Percentiles rank a stretch among this genome's conserved stretches.
Conservation (phyloP, 2,888 invertebrate species). For the Aplocera efformata region DNA sequence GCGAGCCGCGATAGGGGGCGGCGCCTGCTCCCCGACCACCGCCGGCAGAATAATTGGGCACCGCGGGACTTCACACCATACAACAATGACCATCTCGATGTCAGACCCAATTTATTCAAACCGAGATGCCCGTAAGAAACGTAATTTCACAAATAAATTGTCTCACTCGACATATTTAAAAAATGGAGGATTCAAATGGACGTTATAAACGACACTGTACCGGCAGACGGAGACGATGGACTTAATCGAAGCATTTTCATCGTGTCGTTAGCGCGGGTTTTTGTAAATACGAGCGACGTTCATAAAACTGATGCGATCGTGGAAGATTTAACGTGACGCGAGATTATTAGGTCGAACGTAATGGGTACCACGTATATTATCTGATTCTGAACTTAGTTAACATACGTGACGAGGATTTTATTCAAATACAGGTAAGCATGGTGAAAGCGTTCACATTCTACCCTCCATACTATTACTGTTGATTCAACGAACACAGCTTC, state of each 20-base stretch:
- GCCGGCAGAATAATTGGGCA: conserved; percentile 75
- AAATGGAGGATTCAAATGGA: conserved; percentile 52
- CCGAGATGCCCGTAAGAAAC: conserved; percentile 34
- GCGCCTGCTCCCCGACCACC: conserved; percentile 71
- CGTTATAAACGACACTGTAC: conserved; percentile 55
- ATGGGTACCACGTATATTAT: conserved; percentile 25
- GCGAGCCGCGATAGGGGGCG: conserved; percentile 73
- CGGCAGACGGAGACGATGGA: conserved; percentile 50
- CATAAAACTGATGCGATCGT: conserved; percentile 16
- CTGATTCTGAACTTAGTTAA: conserved; percentile 16
- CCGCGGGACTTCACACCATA: conserved; percentile 78
- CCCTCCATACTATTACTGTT: background rate
- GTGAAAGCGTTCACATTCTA: too few species aligned
- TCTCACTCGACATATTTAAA: conserved; percentile 44
- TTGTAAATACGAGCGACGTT: conserved; percentile 10
- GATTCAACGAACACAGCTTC: background rate
- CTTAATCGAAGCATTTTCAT: conserved; percentile 48
- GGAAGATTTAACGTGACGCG: conserved; percentile 8
- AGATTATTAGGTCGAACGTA: conserved; percentile 16
- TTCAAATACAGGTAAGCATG: conserved; percentile 8
- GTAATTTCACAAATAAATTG: conserved; percentile 53
- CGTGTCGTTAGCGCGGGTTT: conserved; percentile 30
- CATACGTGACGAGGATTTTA: conserved; percentile 21
- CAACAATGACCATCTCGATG: conserved; percentile 40
- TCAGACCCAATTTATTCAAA: conserved; percentile 30